phyloP scores from a whole-genome alignment of 2,113 vertebrate genomes.

The Pomatostomus ruficeps region DNA sequence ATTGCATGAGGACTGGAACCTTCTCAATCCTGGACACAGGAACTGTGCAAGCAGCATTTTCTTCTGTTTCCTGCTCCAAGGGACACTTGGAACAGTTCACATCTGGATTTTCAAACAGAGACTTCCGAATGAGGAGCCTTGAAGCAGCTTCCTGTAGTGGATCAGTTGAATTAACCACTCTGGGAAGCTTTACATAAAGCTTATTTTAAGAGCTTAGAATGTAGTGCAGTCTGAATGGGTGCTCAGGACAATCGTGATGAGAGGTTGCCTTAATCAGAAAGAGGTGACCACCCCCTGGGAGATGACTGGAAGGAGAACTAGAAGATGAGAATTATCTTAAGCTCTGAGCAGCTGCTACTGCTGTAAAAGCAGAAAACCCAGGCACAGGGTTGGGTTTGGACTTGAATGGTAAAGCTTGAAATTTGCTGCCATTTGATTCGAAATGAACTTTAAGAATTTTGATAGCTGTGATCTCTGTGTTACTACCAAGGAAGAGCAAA shows the following conservation, averaged over 20 bases:
- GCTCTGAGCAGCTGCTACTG: not conserved
- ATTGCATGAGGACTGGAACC: not conserved
- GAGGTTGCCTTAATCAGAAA: not conserved
- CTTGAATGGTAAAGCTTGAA: not conserved
- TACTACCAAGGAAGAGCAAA: not conserved
- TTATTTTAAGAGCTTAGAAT: not conserved
- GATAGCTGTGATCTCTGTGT: not conserved
- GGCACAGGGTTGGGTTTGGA: not conserved
- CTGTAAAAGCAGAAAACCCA: not conserved
- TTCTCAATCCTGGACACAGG: not conserved
- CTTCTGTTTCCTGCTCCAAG: not conserved
- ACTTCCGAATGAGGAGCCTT: not conserved
- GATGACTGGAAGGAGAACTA: not conserved
- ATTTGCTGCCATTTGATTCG: not conserved
- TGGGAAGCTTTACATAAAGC: not conserved
- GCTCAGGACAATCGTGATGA: not conserved
- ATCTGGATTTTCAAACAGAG: not conserved
- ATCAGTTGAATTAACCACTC: not conserved
- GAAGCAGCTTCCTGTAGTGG: not conserved
- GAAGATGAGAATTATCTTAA: not conserved
- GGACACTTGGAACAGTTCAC: not conserved
- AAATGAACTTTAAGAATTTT: not conserved
- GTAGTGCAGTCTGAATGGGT: not conserved
- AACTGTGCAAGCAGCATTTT: not conserved
- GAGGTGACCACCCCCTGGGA: not conserved